Conservation (phyloP, 2,888 invertebrate genomes). For the Tachina fera region DNA sequence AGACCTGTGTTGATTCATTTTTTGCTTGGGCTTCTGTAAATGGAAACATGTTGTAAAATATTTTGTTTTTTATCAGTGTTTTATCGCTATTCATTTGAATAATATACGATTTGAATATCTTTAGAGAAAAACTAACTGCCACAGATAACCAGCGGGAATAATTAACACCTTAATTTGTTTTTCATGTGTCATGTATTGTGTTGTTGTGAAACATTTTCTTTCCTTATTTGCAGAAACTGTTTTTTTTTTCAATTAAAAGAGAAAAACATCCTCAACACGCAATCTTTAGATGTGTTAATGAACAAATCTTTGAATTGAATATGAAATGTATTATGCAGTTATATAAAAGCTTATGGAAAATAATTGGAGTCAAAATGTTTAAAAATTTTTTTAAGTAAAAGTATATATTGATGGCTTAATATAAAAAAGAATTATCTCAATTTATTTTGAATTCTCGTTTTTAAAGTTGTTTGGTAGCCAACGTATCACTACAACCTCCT, state of each 20-base stretch:
- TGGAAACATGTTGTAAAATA: not conserved
- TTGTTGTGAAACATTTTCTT: constrained; percentile 15
- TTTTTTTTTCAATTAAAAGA: not conserved
- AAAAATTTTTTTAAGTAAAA: too few species aligned
- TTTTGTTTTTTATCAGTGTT: constrained; percentile 1
- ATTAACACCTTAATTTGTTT: constrained; percentile 43
- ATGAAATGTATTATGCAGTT: constrained; percentile 1
- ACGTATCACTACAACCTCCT: too few species aligned
- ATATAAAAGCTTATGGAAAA: not conserved
- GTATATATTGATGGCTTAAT: too few species aligned
- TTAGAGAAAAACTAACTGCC: constrained; percentile 1
- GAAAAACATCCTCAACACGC: constrained; percentile 26
- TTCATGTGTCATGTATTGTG: constrained; percentile 50
- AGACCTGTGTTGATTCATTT: constrained; percentile 84
- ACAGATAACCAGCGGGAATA: not conserved
- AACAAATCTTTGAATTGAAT: not conserved
- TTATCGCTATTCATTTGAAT: constrained; percentile 5
- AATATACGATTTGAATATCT: constrained; percentile 16
- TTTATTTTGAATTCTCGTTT: too few species aligned
- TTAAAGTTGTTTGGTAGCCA: too few species aligned
- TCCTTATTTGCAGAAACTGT: constrained; percentile 25
- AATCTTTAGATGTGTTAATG: not conserved
- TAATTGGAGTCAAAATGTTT: too few species aligned
- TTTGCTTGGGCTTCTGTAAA: constrained; percentile 76
- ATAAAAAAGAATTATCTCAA: too few species aligned